Evolutionary conservation across 2,113 vertebrate species (phyloP), one percentile per base, ranked within the genome.

Genomic region (Noturus placidus): DNA sequence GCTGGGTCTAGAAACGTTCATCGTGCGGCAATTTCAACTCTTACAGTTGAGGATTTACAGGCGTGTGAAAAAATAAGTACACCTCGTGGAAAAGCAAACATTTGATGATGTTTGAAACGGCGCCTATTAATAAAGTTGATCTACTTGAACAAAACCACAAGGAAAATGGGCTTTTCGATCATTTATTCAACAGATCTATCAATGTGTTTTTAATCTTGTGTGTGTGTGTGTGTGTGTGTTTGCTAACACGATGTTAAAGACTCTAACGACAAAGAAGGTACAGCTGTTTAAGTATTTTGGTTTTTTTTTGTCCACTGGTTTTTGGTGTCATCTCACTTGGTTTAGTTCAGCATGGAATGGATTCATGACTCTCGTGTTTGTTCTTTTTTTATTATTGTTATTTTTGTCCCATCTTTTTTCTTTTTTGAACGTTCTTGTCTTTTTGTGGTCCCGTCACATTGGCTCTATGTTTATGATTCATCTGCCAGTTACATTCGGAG

Each of bases 231-330:
- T 61, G 20, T 81, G 42, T 50, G 46, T 50, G 46, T 50, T 54
- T 63, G 61, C 82, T 42, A 69, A 87, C 85, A 72, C n/a, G 69
- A 85, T 82, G 81, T 84, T 61, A 76, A 83, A 90, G 89, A 85
- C 87, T 84, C 54, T 82, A 54, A 7, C 82, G 35, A 33, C 78
- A 1, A 89, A 70, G 79, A 89, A 91, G 88, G 90, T 89, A 91
- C 70, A 86, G 42, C 30, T 59, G 3, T 81, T 56, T 77, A 11
- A 65, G 0, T 13, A 1, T 72, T 69, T 33, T 35, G 6, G 2
- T 2, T 46, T 46, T 9, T 46, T 50, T 10, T 50, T 82, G 57
- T 27, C 22, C 38, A 61, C 50, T 19, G 57, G 30, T 8, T 56
- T 69, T 61, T 76, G 65, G 38, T 67, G 11, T 87, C 54, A 67